A percentile compares a stretch with the other conserved stretches of the same genome.
Evolutionary conservation across 1,140 invertebrate species (phyloP).

Genomic region (Drosophila kohkoa): DNA sequence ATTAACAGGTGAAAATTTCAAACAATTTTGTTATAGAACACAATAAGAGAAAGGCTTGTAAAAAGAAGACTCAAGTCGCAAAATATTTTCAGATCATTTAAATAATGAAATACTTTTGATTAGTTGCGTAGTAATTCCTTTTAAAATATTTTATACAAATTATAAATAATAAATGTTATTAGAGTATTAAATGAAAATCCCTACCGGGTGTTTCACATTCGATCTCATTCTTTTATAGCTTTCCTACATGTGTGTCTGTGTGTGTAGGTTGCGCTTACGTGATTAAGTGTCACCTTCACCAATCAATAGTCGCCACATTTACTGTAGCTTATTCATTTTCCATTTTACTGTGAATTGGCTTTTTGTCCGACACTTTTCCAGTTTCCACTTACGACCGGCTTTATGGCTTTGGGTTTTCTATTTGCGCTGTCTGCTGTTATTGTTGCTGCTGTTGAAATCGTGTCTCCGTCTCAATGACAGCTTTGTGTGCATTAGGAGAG

Average conservation of each 20-base stretch:
- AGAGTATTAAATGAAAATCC: no score
- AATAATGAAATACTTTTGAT: no score
- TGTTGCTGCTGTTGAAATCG: conserved; percentile 12
- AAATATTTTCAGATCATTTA: no score
- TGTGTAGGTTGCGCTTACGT: conserved; percentile 48
- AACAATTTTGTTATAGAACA: no score
- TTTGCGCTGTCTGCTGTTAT: neutral
- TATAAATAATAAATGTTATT: no score
- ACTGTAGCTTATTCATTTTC: conserved; percentile 36
- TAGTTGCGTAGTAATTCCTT: no score
- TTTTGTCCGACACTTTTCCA: conserved; percentile 45
- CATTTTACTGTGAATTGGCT: conserved; percentile 40
- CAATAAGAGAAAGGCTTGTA: no score
- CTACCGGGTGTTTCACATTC: no score
- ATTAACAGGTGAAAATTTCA: no score
- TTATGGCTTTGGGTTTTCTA: conserved; percentile 3
- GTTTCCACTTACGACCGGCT: conserved; percentile 31
- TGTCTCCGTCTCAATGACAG: conserved; percentile 32
- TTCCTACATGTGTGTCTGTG: neutral
- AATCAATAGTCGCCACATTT: conserved; percentile 39
- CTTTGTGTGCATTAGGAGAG: conserved; percentile 12
- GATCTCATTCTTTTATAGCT: no score
- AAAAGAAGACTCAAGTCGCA: no score
- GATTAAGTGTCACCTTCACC: conserved; percentile 43
- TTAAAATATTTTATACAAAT: no score